phyloP scores from a whole-genome alignment of 1,140 invertebrate species.

The Ylistrum balloti region DNA sequence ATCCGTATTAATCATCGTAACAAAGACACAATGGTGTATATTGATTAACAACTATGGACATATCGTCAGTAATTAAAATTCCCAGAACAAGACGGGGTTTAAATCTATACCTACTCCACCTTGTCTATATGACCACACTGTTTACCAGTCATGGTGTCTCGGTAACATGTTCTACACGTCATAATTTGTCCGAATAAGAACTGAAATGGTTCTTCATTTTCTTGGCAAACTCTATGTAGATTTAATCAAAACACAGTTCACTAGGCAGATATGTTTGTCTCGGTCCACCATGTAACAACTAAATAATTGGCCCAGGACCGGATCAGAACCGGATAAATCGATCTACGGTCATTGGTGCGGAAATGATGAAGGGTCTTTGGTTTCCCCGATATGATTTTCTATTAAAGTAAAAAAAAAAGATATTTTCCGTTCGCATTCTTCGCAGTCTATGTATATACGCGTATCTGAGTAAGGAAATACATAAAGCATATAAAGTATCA shows the following conservation, averaged over 20 bases:
- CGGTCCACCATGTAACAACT: conserved; percentile 30
- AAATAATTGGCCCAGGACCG: not conserved
- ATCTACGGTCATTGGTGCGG: not conserved
- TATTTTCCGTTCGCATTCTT: too few species aligned
- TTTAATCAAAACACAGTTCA: conserved; percentile 29
- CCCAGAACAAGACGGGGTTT: not conserved
- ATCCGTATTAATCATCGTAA: not conserved
- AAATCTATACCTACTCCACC: not conserved
- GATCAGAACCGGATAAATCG: not conserved
- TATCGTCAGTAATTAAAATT: conserved; percentile 28
- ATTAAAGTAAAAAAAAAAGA: not conserved
- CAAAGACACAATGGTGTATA: not conserved
- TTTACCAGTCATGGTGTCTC: not conserved
- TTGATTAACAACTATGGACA: conserved; percentile 22
- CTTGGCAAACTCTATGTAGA: conserved; percentile 26
- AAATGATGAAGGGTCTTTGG: not conserved
- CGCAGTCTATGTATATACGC: too few species aligned
- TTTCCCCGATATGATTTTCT: not conserved
- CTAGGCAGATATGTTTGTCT: conserved; percentile 22
- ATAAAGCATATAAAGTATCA: too few species aligned
- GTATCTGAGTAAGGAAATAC: too few species aligned
- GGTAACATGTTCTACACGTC: not conserved
- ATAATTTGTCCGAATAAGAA: not conserved
- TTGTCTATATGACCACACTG: not conserved
- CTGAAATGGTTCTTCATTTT: not conserved